Base-by-base conservation (phyloP, 2,888 invertebrate genomes). In the Heliconius ethilla region DNA sequence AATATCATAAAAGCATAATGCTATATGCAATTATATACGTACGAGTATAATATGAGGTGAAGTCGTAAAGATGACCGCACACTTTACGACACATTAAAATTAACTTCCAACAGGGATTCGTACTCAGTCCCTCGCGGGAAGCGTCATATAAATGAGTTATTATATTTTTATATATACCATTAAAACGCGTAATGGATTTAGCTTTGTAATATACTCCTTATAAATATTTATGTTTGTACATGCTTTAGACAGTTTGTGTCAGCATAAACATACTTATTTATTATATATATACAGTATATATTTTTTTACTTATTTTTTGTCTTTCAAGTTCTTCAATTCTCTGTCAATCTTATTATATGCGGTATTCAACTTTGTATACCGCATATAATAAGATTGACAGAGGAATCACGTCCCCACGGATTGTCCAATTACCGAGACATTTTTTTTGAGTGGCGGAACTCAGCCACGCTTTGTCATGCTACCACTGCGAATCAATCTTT, bases 111-210 rank as follows among this genome's bases (percentile, higher is more conserved):
- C 73, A 74, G 73, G 73, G 73, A 74, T 74, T 62, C 73, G 73
- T 74, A 74, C 73, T 74, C 73, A 74, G 73, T 74, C 73, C 73
- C 73, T 63, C 73, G 73, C 73, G 73, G 63, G 40, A 63, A 74
- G 62, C 63, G n/a, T 63, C 73, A 62, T 25, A 74, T 74, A 74
- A 74, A 74, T 63, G 63, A 62, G 63, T 74, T 74, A 74, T 74
- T 74, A 74, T 74, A 74, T 74, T 74, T 74, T 74, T 74, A 73
- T 74, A 74, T 63, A 22, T 25, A 37, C 63, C 73, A 63, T 74
- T 63, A 74, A 72, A 74, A 63, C 62, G 15, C 22, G 18, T 63
- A 63, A 74, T 74, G 63, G 73, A 22, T 45, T 74, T 45, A 63
- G 63, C 40, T 40, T 63, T 63, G 33, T 37, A 37, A 25, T 9